phyloP scores from a whole-genome alignment of 2,888 invertebrate genomes.

The Galerucella pusilla region DNA sequence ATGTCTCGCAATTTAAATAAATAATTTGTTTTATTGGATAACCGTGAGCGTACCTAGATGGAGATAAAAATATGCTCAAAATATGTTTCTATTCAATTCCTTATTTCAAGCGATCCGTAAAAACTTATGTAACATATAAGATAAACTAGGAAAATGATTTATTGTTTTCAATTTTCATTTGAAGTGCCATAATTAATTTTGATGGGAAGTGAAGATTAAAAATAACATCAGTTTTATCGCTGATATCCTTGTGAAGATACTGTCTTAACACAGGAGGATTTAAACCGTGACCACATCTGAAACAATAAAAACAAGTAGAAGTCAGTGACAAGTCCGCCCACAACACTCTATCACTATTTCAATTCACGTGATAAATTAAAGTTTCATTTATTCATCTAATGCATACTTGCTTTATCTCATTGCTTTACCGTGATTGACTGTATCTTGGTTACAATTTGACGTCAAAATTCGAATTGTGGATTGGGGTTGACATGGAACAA shows the following conservation, averaged over 20 bases:
- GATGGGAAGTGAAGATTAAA: conserved; percentile 12
- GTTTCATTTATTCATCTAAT: conserved; percentile 28
- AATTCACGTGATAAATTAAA: conserved; percentile 31
- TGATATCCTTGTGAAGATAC: neutral
- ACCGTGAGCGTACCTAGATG: no score
- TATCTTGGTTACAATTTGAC: conserved; percentile 22
- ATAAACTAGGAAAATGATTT: neutral
- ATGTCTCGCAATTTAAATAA: no score
- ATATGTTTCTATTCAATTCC: neutral
- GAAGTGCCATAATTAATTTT: conserved; percentile 4
- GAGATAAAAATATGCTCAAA: neutral
- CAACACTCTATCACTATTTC: conserved; percentile 31
- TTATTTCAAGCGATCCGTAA: neutral
- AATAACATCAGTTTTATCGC: conserved; percentile 21
- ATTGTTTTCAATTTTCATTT: neutral
- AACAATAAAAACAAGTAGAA: conserved; percentile 29
- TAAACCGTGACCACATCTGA: conserved; percentile 15
- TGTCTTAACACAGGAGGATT: conserved; percentile 5
- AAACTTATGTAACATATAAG: neutral
- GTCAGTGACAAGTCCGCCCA: conserved; percentile 40
- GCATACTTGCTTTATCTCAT: conserved; percentile 15
- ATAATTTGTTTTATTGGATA: no score
- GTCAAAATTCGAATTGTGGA: conserved; percentile 20
- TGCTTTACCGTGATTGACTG: conserved; percentile 18
- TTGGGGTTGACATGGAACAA: conserved; percentile 10